A percentile compares a stretch with the other conserved stretches of the same genome.
Conservation (phyloP, 2,888 invertebrate species). For the Conops quadrifasciatus region DNA sequence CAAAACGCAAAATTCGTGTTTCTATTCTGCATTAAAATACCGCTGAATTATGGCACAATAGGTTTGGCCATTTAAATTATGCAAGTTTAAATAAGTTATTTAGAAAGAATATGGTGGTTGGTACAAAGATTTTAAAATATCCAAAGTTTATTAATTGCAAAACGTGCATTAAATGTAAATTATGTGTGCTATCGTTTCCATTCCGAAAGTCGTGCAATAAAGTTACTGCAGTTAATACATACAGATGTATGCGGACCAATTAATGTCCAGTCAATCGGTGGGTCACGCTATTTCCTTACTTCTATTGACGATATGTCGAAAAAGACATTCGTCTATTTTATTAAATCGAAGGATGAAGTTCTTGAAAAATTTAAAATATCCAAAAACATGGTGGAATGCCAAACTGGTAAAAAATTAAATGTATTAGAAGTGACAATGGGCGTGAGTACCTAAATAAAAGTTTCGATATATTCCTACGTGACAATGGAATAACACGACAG, state of each 20-base stretch:
- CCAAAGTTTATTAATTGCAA: slow-evolving; percentile 24
- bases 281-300: slow-evolving; percentile 31
- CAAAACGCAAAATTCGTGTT: slow-evolving; percentile 8
- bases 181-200: slow-evolving; percentile 29
- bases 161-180: slow-evolving; percentile 34
- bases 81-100: slow-evolving; percentile 23
- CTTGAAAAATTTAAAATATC: slow-evolving; percentile 35
- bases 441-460: slow-evolving; percentile 12
- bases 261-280: slow-evolving; percentile 26
- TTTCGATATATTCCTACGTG: neutral
- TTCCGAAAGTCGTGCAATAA: slow-evolving; percentile 15
- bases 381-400: slow-evolving; percentile 30
- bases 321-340: slow-evolving; percentile 30
- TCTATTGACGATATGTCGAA: slow-evolving; percentile 35
- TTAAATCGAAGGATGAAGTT: slow-evolving; percentile 33
- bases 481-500: slow-evolving; percentile 35
- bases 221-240: slow-evolving; percentile 35
- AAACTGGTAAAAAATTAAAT: slow-evolving; percentile 36
- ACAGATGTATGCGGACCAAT: slow-evolving; percentile 38
- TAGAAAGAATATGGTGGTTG: slow-evolving; percentile 30
- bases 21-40: slow-evolving; percentile 24
- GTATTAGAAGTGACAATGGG: slow-evolving; percentile 35
- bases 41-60: slow-evolving; percentile 33
- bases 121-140: slow-evolving; percentile 12
- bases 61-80: slow-evolving; percentile 38